Evolutionary conservation across 30 jellyfish, hydroid and myxozoan species (phyloP).

Genomic region (Aurelia aurita): DNA sequence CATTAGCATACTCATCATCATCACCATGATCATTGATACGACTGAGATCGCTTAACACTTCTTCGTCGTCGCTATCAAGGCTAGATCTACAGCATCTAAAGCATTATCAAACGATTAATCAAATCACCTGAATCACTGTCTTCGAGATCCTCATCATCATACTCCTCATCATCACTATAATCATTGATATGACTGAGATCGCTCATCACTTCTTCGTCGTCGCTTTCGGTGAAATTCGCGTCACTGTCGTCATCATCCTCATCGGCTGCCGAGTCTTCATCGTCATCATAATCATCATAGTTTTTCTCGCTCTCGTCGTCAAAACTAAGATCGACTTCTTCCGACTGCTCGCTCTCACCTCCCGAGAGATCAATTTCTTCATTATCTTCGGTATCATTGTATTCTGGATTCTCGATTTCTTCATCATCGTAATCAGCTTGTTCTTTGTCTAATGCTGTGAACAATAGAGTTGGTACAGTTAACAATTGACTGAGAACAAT

Average conservation of each 20-base stretch:
- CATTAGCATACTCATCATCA: conserved; percentile 41
- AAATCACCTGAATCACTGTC: conserved; percentile 11
- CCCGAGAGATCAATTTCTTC: conserved; percentile 50
- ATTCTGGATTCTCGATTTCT: conserved; percentile 42
- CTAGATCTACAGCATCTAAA: background rate
- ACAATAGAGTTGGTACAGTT: too few relatives aligned
- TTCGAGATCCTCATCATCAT: conserved; percentile 26
- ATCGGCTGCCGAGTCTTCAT: conserved; percentile 75
- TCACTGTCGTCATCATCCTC: conserved; percentile 70
- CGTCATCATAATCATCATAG: conserved; percentile 73
- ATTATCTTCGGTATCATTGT: conserved; percentile 42
- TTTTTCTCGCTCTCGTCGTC: conserved; percentile 34
- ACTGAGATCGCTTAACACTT: conserved; percentile 53
- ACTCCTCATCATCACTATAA: conserved; percentile 54
- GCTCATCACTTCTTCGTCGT: conserved; percentile 66
- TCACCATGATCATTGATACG: conserved; percentile 53
- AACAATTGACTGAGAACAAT: too few relatives aligned
- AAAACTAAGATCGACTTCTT: conserved; percentile 44
- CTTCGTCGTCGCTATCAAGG: conserved; percentile 6
- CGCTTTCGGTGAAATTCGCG: conserved; percentile 55
- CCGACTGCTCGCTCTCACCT: conserved; percentile 50
- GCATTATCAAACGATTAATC: background rate
- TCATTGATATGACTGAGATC: conserved; percentile 64
- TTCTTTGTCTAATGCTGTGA: conserved; percentile 44
- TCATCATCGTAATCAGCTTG: conserved; percentile 65